Base-by-base conservation (phyloP, 2,888 invertebrate species). In the Spodoptera exigua region DNA sequence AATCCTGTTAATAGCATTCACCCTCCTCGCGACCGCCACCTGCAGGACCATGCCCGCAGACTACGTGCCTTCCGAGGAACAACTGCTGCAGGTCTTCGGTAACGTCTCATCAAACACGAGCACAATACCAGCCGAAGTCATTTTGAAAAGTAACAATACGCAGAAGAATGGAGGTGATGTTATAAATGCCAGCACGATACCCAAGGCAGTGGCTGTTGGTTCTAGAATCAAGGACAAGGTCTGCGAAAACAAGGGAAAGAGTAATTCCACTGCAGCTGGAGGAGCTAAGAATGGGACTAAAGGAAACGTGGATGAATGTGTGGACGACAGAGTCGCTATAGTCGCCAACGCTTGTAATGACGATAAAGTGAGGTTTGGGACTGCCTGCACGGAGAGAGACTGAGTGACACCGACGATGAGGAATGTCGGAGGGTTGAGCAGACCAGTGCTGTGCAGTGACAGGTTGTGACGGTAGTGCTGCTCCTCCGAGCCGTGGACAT, bases 21-120 rank as follows among this genome's bases (percentile, higher is more conserved):
- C 40, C 34, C 16, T 70, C 12, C 11, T 70, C 16, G 34, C 37
- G 9, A 32, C 12, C 3, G 54, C 10, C 0, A 13, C 43, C 11
- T 13, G 54, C 11, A 58, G 39, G 36, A 32, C 32, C 16, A 0
- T 65, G 11, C 55, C 66, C 2, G 12, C 36, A 4, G 14, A 14
- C 18, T 65, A 55, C 17, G 11, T 18, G n/a, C 55, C 66, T 1
- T n/a, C 47, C 3, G 12, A 39, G 9, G 52, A 52, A 3, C 44
- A 54, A 11, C 55, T 67, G 13, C 39, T 27, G 10, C 1, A 13
- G 10, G 56, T 67, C 13, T 67, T 67, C 7, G 48, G 70, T 12
- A 11, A 4, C 0, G 9, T 4, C 10, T 0, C 44, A 11, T 11
- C 27, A 5, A 39, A 0, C 2, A 5, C 9, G 3, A 10, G 18